Conservation (phyloP, 2,113 vertebrate species). For the Prunella fulvescens region DNA sequence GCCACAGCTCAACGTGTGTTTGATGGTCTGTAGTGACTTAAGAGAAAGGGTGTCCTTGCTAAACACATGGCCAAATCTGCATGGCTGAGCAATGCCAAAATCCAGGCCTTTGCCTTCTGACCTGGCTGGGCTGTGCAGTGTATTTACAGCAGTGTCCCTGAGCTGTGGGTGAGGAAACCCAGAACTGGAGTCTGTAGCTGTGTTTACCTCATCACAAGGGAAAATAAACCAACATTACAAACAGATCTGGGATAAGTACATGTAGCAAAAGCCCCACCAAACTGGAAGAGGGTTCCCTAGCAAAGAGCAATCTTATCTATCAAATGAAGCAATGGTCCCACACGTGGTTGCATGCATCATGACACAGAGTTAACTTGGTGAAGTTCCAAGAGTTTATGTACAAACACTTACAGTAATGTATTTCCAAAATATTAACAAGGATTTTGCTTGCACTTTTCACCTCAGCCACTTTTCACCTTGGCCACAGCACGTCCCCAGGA, state of each 20-base stretch:
- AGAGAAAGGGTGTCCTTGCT: not conserved
- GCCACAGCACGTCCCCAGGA: fast-evolving
- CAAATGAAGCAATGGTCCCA: not conserved
- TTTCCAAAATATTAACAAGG: not conserved
- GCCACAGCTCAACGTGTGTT: not conserved
- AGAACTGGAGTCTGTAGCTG: not conserved
- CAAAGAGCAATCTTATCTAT: not conserved
- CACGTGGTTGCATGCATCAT: not conserved
- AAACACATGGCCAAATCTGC: not conserved
- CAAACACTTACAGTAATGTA: not conserved
- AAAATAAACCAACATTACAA: not conserved
- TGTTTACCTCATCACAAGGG: not conserved
- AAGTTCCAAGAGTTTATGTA: not conserved
- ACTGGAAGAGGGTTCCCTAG: not conserved
- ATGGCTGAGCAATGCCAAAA: not conserved
- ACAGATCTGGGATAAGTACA: not conserved
- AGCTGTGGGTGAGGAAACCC: not conserved
- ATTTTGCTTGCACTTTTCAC: not conserved
- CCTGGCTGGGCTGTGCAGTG: not conserved
- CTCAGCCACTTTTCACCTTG: not conserved
- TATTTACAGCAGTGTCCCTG: not conserved
- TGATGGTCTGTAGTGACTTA: not conserved
- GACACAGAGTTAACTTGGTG: not conserved
- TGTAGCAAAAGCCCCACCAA: not conserved
- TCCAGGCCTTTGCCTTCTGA: not conserved